These are phyloP conservation scores for Sparidentex hasta DNA, from an alignment of 2,797 vertebrate genomes.

Conservation along the genomic window DNA sequence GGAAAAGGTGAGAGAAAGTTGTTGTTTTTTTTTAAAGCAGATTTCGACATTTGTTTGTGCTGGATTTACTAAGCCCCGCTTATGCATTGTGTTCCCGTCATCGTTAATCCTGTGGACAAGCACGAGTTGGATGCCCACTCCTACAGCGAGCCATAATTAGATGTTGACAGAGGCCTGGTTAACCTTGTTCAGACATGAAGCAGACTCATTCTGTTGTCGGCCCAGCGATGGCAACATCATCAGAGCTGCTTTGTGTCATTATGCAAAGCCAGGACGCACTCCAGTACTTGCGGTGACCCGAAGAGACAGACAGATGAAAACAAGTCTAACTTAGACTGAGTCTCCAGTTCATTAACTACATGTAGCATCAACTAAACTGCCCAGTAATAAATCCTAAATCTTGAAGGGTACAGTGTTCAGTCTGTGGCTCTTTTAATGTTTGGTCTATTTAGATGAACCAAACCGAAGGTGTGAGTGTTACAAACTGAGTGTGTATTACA, in stretches of 20 bases:
- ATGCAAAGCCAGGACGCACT: background rate
- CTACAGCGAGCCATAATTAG: background rate
- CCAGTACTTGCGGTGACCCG: background rate
- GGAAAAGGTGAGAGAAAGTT: slow-evolving; percentile 51
- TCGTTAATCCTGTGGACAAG: slow-evolving; percentile 11
- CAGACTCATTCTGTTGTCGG: background rate
- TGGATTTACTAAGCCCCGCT: background rate
- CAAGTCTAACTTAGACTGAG: background rate
- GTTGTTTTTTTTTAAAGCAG: background rate
- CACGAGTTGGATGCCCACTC: background rate
- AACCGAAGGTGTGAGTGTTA: background rate
- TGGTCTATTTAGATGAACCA: background rate
- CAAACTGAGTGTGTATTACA: background rate
- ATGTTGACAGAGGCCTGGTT: slow-evolving; percentile 8
- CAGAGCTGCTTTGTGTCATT: slow-evolving; percentile 13
- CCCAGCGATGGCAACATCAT: background rate
- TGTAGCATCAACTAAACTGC: background rate
- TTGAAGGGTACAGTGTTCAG: background rate
- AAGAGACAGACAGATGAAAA: background rate
- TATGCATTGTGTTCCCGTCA: background rate
- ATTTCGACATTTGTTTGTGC: background rate
- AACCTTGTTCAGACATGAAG: slow-evolving; percentile 2
- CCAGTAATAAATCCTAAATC: background rate
- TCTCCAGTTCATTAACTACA: slow-evolving; percentile 2
- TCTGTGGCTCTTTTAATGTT: background rate